Base-by-base conservation (phyloP, 2,888 invertebrate species). In the Acanthosepion lycidas region DNA sequence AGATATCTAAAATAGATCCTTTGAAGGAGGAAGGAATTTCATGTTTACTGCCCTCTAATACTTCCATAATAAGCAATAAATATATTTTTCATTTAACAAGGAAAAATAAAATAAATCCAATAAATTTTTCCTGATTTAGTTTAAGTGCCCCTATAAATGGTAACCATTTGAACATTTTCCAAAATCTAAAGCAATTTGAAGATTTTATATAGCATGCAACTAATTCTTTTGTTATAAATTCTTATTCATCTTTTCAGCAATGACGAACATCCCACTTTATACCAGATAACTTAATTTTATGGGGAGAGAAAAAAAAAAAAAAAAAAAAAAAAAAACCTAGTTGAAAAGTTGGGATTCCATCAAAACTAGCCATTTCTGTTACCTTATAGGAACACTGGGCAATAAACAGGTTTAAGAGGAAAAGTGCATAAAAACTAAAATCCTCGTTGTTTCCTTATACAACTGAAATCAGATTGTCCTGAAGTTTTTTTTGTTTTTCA, bases 391-490 rank as follows among this genome's bases (percentile, higher is more conserved):
- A 64, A 64, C 64, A 64, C 64, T 64, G 64, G 64, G 64, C 64
- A 64, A 64, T 64, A 64, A 64, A 64, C 64, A 64, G 12, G 8
- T 64, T 64, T 64, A 1, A 64, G 26, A 2, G 20, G 49, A 49
- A 42, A 92, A 42, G 33, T 20, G 26, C 6, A 28, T 48, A 92
- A 23, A 64, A 94, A 94, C 78, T 49, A 59, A 93, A 94, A 94
- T 92, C 91, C 64, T 94, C 94, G 93, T 94, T 94, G 94, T 94
- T 94, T 92, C 92, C 92, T 96, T 96, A 96, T 95, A 96, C 95
- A 95, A 95, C 96, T 96, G 96, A 96, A 96, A 96, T 96, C 96
- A 96, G 96, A 96, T 96, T 96, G 96, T 96, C 96, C 94, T 95
- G 95, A 95, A 95, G 95, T 49, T 92, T 92, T 48, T 33, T 91